Evolutionary conservation across 2,888 invertebrate species (phyloP), one percentile per base, ranked within the genome.

Genomic region (Pseudococcus longispinus): DNA sequence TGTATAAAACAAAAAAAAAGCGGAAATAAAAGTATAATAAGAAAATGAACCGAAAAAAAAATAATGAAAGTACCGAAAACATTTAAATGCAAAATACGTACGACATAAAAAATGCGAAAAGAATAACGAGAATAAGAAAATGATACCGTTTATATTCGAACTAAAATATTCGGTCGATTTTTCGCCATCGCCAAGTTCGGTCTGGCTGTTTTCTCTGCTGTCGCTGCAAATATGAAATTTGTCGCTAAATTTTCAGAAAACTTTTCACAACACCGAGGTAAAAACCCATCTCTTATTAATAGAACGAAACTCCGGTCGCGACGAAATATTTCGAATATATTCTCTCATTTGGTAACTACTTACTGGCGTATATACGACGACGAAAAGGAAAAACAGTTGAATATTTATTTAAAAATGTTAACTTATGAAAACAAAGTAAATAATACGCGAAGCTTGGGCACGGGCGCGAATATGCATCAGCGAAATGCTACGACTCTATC

Each of bases 371-470:
- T 13, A 20, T 55, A 23, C 23, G 20, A 60, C 23, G 60, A 60
- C 5, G 23, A 60, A 51, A 51, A 60, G 37, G 37, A 37, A 37
- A 37, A 37, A 37, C 20, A n/a, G 70, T 70, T 29, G 29, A 70
- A 70, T 70, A 70, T 70, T 70, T 70, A 70, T 29, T 70, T 29
- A 15, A 26, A 70, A 70, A 70, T 70, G 15, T 70, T 29, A 29
- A 70, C 13, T 70, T 70, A 70, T 29, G 29, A 29, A 70, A 70
- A 70, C 70, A 70, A 70, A 70, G 60, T 60, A 60, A 60, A 60
- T 55, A 55, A n/a, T 60, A 60, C 23, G 60, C 6, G 23, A 23
- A 23, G 23, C 55, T 55, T 11, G 15, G 51, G 51, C n/a, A n/a
- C n/a, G n/a, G 23, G 23, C 5, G 9, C 60, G 11, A 23, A 60